Conservation (phyloP, 2,113 vertebrate genomes). For the Rhea americana region DNA sequence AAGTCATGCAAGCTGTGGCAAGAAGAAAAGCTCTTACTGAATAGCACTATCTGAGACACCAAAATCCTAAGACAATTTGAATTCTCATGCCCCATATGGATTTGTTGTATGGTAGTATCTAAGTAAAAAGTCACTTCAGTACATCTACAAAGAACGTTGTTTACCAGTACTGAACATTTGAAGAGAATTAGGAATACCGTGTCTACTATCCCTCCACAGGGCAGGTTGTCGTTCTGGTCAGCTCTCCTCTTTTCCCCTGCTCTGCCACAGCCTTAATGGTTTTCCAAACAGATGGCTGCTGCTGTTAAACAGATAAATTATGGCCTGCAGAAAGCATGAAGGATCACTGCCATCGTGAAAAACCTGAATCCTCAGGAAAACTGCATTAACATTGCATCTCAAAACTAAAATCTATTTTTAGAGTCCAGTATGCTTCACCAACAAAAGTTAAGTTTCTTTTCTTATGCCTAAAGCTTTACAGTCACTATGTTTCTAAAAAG, state of each 20-base stretch:
- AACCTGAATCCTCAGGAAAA: conserved; percentile 19
- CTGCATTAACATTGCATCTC: not conserved
- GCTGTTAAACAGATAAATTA: conserved; percentile 41
- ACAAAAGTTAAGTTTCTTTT: conserved; percentile 25
- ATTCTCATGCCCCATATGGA: not conserved
- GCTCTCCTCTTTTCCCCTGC: not conserved
- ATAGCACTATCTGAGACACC: not conserved
- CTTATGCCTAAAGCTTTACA: conserved; percentile 56
- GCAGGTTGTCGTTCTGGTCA: not conserved
- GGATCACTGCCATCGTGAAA: conserved; percentile 14
- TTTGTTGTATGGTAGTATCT: not conserved
- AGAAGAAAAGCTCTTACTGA: not conserved
- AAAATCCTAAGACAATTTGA: not conserved
- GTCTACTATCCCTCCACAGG: not conserved
- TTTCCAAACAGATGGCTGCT: conserved; percentile 53
- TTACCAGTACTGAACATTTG: not conserved
- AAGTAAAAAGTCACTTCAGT: not conserved
- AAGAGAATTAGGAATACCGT: not conserved
- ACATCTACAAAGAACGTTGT: not conserved
- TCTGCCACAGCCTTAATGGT: not conserved
- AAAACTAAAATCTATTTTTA: conserved; percentile 16
- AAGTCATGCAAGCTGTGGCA: not conserved
- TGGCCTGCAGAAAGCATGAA: conserved; percentile 26
- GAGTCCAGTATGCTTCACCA: not conserved
- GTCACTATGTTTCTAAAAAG: conserved; percentile 56